Conservation (phyloP, 2,113 vertebrate species). For the Poeciliopsis prolifica region DNA sequence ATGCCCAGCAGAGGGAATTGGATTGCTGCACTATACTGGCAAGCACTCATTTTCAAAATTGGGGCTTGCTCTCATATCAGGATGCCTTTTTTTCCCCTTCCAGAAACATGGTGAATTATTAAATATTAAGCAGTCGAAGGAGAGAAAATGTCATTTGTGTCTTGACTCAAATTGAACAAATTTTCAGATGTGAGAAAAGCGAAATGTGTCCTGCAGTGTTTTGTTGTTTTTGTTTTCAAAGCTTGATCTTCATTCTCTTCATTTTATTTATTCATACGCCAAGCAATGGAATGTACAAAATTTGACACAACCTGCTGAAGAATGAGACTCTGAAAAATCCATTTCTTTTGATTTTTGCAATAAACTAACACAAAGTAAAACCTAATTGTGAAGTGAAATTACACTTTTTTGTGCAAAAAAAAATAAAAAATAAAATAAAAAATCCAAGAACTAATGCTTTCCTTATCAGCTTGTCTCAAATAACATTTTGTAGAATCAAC, state of each 20-base stretch:
- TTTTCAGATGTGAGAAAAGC: slow-evolving; percentile 35
- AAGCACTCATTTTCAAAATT: slow-evolving; percentile 41
- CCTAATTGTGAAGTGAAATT: too few relatives aligned
- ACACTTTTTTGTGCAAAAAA: too few relatives aligned
- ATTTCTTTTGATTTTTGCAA: too few relatives aligned
- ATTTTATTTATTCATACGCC: neutral
- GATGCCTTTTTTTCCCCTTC: slow-evolving; percentile 8
- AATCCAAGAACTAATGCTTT: too few relatives aligned
- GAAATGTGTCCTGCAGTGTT: slow-evolving; percentile 20
- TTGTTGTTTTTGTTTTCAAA: slow-evolving; percentile 17
- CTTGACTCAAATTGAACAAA: slow-evolving; percentile 32
- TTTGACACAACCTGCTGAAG: neutral
- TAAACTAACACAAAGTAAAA: too few relatives aligned
- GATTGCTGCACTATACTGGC: slow-evolving; percentile 29
- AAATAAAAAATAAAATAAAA: too few relatives aligned
- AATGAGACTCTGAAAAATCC: neutral
- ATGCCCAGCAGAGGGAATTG: slow-evolving; percentile 30
- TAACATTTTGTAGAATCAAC: too few relatives aligned
- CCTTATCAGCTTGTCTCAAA: too few relatives aligned
- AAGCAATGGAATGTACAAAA: neutral
- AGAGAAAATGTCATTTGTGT: slow-evolving; percentile 31
- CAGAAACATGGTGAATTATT: slow-evolving; percentile 66
- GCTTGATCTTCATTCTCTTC: neutral
- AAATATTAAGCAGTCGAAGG: slow-evolving; percentile 52
- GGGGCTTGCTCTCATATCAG: slow-evolving; percentile 29